Evolutionary conservation across 1,140 invertebrate species (phyloP).

Genomic region (Asbolus verrucosus): DNA sequence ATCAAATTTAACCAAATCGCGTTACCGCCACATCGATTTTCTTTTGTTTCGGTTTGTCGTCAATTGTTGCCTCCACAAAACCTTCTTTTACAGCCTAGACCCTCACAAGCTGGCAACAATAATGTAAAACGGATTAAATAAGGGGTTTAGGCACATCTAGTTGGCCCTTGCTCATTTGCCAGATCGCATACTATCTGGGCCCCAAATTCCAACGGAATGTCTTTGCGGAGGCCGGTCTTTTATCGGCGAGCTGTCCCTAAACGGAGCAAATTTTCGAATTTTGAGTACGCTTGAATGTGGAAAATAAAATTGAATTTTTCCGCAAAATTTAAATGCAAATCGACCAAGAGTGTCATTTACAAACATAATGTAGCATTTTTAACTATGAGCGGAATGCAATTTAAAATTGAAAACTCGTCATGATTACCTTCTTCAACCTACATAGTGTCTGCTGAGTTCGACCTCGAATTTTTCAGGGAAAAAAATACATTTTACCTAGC

Average conservation of each 20-base stretch:
- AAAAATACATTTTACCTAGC: slow-evolving; percentile 13
- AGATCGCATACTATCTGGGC: no score
- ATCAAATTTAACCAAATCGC: slow-evolving; percentile 36
- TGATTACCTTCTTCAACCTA: slow-evolving; percentile 17
- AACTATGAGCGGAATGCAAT: slow-evolving; percentile 27
- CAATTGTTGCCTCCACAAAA: slow-evolving; percentile 24
- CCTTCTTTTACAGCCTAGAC: slow-evolving; percentile 3
- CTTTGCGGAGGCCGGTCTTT: no score
- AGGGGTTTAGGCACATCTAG: no score
- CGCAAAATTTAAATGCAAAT: no score
- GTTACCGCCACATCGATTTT: slow-evolving; percentile 33
- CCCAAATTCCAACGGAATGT: no score
- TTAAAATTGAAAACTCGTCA: slow-evolving; percentile 31
- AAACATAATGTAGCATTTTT: neutral
- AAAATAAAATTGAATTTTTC: neutral
- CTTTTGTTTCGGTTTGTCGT: slow-evolving; percentile 23
- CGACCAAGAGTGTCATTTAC: no score
- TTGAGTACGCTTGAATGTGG: no score
- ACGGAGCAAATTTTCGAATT: no score
- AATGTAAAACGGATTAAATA: neutral
- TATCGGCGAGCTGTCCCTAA: no score
- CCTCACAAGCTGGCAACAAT: slow-evolving; percentile 2
- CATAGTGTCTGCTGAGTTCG: slow-evolving; percentile 13
- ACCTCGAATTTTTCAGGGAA: slow-evolving; percentile 4
- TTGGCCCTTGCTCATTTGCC: no score